Base-by-base conservation (phyloP, 2,113 vertebrate species). In the Zosterops borbonicus region DNA sequence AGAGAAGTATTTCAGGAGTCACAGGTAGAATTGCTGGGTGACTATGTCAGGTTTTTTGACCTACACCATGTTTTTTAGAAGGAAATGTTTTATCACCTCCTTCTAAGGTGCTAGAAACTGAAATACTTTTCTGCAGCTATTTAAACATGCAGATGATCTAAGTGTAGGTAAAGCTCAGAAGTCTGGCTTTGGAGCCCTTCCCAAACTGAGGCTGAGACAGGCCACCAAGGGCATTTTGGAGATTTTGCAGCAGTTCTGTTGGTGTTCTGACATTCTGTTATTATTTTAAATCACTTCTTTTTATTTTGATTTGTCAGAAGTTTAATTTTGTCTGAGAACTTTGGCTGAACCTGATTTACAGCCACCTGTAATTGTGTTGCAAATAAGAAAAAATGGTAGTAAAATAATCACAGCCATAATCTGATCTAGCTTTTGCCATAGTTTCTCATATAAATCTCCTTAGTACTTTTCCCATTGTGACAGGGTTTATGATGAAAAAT, bases 401-500 rank as follows among this genome's bases (percentile, higher is more conserved):
- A 70, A 85, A 95, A 83, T 84, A 87, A 74, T 69, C 55, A 59
- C 71, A 80, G 75, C 67, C 78, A 63, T 73, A 83, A 87, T 90
- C 89, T 85, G 50, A 74, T 76, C 84, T 81, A 47, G 23, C 17
- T 67, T 93, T 84, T 90, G 56, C 79, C 31, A 39, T 39, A 50
- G 70, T 85, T 92, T 85, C 67, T 92, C 47, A 17, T 50, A 70
- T 96, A 88, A 93, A 90, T 91, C 87, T 94, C 50, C 70, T 83
- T 63, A 47, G 70, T 85, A 35, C 80, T 97, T 90, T 77, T 93
- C 27, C 71, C 50, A 50, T 77, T 77, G 81, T 95, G 87, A 74
- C 46, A 90, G 39, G 41, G 37, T 90, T 95, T 95, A 93, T 52
- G 59, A 71, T 93, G 75, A 91, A 94, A 93, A 94, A 90, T 80